Percentiles rank a stretch among this genome's conserved stretches.
phyloP scores from a whole-genome alignment of 1,140 invertebrate species.

The Polyergus mexicanus region DNA sequence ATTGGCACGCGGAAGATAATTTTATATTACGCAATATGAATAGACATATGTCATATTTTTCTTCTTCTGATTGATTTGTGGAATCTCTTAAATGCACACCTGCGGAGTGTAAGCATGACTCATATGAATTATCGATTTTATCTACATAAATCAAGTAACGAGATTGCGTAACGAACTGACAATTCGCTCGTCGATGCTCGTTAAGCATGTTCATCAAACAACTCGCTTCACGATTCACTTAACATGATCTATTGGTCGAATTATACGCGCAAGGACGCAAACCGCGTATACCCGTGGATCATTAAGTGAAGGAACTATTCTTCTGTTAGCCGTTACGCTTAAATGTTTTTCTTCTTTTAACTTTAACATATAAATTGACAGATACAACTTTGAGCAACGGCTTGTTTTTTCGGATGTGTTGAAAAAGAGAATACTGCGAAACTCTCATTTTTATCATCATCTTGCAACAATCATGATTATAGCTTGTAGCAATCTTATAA shows the following conservation, averaged over 20 bases:
- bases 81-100: slow-evolving; percentile 8
- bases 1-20: background rate
- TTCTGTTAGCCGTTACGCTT: background rate
- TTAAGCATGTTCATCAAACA: slow-evolving; percentile 2
- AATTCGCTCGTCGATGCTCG: slow-evolving; percentile 13
- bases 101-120: slow-evolving; percentile 18
- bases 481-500: slow-evolving; percentile 1
- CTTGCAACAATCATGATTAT: background rate
- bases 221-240: slow-evolving; percentile 22
- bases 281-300: background rate
- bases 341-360: background rate
- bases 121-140: slow-evolving; percentile 41
- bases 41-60: background rate
- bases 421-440: background rate
- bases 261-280: background rate
- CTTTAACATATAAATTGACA: background rate
- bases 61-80: slow-evolving; percentile 40
- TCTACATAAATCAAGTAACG: slow-evolving; percentile 30
- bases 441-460: background rate
- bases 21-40: background rate
- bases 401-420: background rate
- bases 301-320: background rate
- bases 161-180: slow-evolving; percentile 46
- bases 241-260: background rate
- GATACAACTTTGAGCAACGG: background rate